Base-by-base conservation (phyloP, 92 coral and sea anemone species). In the Meandrina meandrites region DNA sequence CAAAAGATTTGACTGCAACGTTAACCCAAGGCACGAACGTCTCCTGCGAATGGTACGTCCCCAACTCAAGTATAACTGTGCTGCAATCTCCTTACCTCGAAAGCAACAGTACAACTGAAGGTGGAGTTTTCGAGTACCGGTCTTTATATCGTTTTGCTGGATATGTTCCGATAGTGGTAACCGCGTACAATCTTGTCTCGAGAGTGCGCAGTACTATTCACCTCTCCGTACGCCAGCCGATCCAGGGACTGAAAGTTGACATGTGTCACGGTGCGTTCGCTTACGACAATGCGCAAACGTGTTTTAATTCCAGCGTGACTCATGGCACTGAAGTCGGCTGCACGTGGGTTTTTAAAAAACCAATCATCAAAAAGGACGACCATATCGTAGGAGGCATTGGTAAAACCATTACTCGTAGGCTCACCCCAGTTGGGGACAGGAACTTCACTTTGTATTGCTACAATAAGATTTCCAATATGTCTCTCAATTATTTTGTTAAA, bases 21-120 rank as follows among this genome's bases (percentile, higher is more conserved):
- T 54, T 84, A 40, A 24, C 19, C 19, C 19, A 76, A 3, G 98
- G 98, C 13, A 95, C 98, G 58, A 95, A 95, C 78, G 76, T 95
- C 17, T 84, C 98, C 8, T 91, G 96, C 47, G 68, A 45, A 28
- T 91, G 92, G 94, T 68, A 58, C 42, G 72, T 89, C 36, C 69
- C 93, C 34, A 67, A 74, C 31, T 22, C 80, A 27, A 82, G 78
- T 28, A 66, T 62, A 1, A 27, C 48, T 5, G 57, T 30, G 12
- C 40, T 7, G 14, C 77, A 62, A 24, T 27, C 92, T 14, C 91
- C 93, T 32, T 84, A 85, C 48, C 24, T 53, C 18, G 18, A 36
- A 22, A 36, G 76, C 36, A 71, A 76, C 35, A 81, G 35, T 0
- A 88, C 71, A 18, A 92, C 91, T 0, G 94, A 95, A 67, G 98